Evolutionary conservation across 92 coral and sea anemone genomes (phyloP).

Genomic region (Bergia sp.): DNA sequence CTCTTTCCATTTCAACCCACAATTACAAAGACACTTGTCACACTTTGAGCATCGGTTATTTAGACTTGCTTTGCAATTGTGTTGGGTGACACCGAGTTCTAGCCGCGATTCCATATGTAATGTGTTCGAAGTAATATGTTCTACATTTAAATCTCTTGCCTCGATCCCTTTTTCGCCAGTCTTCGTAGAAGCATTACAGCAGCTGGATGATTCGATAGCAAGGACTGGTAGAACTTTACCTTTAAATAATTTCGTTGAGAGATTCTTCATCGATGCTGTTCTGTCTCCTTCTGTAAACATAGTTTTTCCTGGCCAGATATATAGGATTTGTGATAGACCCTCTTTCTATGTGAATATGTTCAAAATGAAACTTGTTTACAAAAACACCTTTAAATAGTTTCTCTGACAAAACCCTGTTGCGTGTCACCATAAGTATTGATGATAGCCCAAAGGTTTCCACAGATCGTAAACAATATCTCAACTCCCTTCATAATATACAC

Average conservation of each 20-base stretch:
- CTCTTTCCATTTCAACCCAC: constrained; percentile 31
- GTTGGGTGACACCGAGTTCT: not conserved
- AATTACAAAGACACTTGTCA: constrained; percentile 5
- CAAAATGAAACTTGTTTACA: constrained; percentile 9
- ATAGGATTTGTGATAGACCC: not conserved
- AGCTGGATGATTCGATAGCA: not conserved
- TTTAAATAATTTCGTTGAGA: not conserved
- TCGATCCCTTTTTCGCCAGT: not conserved
- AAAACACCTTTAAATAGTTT: constrained; percentile 13
- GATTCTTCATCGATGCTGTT: not conserved
- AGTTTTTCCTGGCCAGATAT: not conserved
- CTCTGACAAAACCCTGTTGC: not conserved
- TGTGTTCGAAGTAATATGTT: not conserved
- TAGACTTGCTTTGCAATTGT: not conserved
- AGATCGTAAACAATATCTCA: constrained; percentile 7
- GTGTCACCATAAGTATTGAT: not conserved
- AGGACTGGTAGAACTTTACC: not conserved
- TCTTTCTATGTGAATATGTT: not conserved
- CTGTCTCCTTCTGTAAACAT: not conserved
- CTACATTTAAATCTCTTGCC: not conserved
- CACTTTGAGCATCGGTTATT: constrained; percentile 10
- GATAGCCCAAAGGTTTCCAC: not conserved
- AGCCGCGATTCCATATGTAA: not conserved
- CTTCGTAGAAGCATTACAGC: not conserved
- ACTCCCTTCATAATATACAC: not conserved